A percentile compares a stretch with the other conserved stretches of the same genome.
Evolutionary conservation across 35 echinoderm and acorn worm species (phyloP).

Genomic region (Heliocidaris erythrogramma): DNA sequence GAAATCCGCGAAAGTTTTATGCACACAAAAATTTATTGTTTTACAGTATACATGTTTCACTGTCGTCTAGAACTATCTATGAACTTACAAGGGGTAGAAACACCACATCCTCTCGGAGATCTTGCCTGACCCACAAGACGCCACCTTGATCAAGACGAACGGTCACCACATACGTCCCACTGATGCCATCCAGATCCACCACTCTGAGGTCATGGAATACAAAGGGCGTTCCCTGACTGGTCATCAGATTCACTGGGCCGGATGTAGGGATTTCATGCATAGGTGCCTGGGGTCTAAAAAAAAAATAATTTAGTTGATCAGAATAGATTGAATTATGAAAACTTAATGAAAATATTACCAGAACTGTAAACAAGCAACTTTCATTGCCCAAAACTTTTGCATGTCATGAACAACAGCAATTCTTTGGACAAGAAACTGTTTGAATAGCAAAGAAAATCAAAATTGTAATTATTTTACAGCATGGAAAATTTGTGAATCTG

Average conservation of each 20-base stretch:
- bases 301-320: background rate
- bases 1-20: no score
- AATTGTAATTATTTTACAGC: no score
- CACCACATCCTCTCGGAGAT: conserved; percentile 49
- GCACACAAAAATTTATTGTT: no score
- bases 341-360: no score
- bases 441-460: no score
- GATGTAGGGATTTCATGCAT: background rate
- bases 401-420: no score
- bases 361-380: no score
- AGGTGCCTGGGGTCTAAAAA: background rate
- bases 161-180: conserved; percentile 52
- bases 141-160: conserved; percentile 63
- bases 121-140: conserved; percentile 59
- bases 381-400: no score
- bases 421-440: no score
- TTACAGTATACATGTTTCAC: no score
- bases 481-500: no score
- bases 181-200: conserved; percentile 41
- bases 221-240: conserved; percentile 46
- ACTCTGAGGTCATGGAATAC: conserved; percentile 39
- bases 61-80: no score
- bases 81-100: conserved; percentile 58
- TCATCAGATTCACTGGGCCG: conserved; percentile 26
- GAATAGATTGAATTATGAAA: background rate